Percentiles rank a stretch among this genome's conserved stretches.
These are phyloP conservation scores for Heliothis virescens DNA, from an alignment of 1,140 invertebrate genomes.

Conservation along the genomic window DNA sequence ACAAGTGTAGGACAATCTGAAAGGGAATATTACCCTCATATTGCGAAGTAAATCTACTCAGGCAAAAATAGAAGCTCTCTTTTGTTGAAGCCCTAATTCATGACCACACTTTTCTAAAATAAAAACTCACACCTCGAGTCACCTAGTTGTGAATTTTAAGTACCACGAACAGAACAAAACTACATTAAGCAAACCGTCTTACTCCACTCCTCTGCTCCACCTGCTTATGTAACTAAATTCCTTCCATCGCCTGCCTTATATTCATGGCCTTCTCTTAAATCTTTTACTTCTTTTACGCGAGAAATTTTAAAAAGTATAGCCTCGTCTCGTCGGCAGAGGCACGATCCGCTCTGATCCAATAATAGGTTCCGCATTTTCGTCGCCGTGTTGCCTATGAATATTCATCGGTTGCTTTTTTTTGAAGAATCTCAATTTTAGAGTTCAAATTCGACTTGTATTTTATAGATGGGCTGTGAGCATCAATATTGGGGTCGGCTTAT, in stretches of 20 bases:
- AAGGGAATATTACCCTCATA: no score
- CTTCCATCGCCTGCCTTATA: constrained; percentile 5
- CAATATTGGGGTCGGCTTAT: constrained; percentile 9
- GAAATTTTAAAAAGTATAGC: constrained; percentile 49
- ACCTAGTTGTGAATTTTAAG: no score
- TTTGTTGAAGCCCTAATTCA: no score
- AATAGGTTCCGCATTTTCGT: constrained; percentile 49
- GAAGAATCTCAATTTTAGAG: constrained; percentile 37
- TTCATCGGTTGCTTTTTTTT: constrained; percentile 43
- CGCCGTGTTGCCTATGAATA: constrained; percentile 44
- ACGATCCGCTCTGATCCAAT: constrained; percentile 51
- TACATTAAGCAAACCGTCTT: no score
- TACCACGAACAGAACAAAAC: no score
- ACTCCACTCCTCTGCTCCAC: not conserved
- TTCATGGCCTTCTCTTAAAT: constrained; percentile 42
- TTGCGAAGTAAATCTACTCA: no score
- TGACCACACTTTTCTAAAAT: no score
- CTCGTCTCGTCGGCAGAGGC: constrained; percentile 17
- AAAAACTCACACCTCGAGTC: no score
- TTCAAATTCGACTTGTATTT: constrained; percentile 40
- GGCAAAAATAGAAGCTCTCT: no score
- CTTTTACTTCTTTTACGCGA: constrained; percentile 37
- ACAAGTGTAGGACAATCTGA: no score
- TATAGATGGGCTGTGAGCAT: constrained; percentile 36
- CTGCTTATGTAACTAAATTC: constrained; percentile 42